These are phyloP conservation scores for Lagorchestes hirsutus DNA, from an alignment of 2,797 vertebrate genomes.

Conservation along the genomic window DNA sequence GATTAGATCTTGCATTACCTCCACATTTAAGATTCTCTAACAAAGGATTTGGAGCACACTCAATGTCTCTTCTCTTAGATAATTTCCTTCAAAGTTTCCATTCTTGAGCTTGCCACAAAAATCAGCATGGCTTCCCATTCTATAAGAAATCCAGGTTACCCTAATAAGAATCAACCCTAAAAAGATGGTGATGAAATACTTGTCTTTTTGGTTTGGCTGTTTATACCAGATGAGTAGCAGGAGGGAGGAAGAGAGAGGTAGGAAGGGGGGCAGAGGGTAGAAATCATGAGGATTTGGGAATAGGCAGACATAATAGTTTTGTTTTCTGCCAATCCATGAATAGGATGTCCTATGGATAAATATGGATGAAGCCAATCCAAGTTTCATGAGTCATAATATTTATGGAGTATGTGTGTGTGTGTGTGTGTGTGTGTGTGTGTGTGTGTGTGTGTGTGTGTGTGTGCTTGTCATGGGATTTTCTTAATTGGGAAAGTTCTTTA, in stretches of 20 bases:
- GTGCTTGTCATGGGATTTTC: not conserved
- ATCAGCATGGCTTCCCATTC: not conserved
- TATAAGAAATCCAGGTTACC: not conserved
- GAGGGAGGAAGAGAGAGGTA: not conserved
- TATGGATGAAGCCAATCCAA: not conserved
- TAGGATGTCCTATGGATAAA: not conserved
- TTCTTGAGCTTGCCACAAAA: not conserved
- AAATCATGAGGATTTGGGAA: not conserved
- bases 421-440: no score
- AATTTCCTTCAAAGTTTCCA: constrained; percentile 1
- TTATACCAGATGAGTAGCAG: not conserved
- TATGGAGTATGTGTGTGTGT: not conserved
- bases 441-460: not conserved
- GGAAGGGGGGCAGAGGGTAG: not conserved
- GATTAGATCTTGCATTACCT: not conserved
- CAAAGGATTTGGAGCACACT: not conserved
- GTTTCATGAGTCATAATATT: not conserved
- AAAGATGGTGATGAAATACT: not conserved
- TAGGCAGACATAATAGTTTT: not conserved
- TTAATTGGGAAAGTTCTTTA: not conserved
- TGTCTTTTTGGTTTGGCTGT: not conserved
- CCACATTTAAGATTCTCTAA: not conserved
- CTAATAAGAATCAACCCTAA: not conserved
- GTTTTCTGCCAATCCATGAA: not conserved
- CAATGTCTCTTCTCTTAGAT: not conserved